Percentiles rank a stretch among this genome's conserved stretches.
These are phyloP conservation scores for Cyprinus carpio DNA, from an alignment of 2,113 vertebrate genomes.

Conservation along the genomic window DNA sequence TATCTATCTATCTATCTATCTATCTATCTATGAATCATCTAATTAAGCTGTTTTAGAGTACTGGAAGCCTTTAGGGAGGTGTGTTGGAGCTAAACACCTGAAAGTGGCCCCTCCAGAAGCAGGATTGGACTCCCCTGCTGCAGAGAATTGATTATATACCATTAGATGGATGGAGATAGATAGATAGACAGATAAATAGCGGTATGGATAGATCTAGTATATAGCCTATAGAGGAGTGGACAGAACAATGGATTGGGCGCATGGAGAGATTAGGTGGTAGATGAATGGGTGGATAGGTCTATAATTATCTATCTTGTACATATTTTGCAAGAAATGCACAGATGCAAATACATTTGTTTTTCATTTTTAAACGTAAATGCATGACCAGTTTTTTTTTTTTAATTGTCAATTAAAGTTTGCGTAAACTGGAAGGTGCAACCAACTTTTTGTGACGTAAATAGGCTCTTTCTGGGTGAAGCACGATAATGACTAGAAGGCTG, in stretches of 20 bases:
- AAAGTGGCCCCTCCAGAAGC: neutral
- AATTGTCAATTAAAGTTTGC: neutral
- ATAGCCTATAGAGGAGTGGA: no score
- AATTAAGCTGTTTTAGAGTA: neutral
- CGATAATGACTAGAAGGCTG: neutral
- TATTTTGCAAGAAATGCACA: neutral
- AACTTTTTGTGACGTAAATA: neutral
- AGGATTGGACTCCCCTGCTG: neutral
- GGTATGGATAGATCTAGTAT: no score
- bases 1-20: no score
- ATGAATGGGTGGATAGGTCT: neutral
- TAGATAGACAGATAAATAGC: no score
- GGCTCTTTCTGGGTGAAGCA: neutral
- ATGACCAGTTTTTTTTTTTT: neutral
- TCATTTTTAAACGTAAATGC: neutral
- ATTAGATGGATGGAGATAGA: neutral
- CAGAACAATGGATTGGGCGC: no score
- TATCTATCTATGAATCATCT: neutral
- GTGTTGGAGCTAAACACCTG: neutral
- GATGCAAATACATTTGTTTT: neutral
- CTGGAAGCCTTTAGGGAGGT: neutral
- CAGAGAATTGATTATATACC: neutral
- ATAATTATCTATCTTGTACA: no score
- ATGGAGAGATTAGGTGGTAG: no score
- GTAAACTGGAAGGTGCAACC: neutral